Evolutionary conservation across 2,113 vertebrate genomes (phyloP).

Genomic region (Zeus faber): DNA sequence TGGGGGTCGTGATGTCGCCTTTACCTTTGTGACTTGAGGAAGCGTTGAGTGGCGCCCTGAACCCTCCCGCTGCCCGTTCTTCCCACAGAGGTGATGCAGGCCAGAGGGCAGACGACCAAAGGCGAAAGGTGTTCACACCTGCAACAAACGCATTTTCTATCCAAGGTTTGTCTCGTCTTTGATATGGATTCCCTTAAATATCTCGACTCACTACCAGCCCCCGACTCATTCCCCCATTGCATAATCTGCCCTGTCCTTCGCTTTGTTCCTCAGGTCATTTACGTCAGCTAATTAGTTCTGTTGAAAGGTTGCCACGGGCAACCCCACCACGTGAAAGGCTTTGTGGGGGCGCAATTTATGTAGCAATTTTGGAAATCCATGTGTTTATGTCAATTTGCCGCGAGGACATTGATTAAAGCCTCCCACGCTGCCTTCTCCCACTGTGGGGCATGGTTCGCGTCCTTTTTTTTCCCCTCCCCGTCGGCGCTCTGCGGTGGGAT

Average conservation of each 20-base stretch:
- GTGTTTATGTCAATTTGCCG: constrained; percentile 56
- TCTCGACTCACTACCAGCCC: not conserved
- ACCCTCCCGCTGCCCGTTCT: no score
- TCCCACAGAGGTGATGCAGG: constrained; percentile 66
- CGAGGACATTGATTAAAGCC: constrained; percentile 63
- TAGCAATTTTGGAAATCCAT: constrained; percentile 53
- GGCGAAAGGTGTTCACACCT: constrained; percentile 81
- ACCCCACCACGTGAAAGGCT: constrained; percentile 35
- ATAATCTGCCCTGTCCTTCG: not conserved
- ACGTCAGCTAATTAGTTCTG: constrained; percentile 48
- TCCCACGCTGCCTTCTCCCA: constrained; percentile 53
- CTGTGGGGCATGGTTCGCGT: constrained; percentile 1
- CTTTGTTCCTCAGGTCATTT: constrained; percentile 24
- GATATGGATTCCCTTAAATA: constrained; percentile 8
- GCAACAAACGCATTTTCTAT: constrained; percentile 87
- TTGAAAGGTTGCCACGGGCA: constrained; percentile 47
- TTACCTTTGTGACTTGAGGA: no score
- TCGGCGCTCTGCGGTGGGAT: constrained; percentile 7
- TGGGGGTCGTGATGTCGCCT: no score
- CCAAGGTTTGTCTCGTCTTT: constrained; percentile 77
- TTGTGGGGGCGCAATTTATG: constrained; percentile 54
- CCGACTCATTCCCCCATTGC: not conserved
- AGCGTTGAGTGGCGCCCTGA: no score
- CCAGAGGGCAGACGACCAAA: constrained; percentile 74
- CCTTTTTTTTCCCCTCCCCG: not conserved